These are phyloP conservation scores for Teleopsis dalmanni DNA, from an alignment of 1,140 invertebrate genomes.

Conservation along the genomic window DNA sequence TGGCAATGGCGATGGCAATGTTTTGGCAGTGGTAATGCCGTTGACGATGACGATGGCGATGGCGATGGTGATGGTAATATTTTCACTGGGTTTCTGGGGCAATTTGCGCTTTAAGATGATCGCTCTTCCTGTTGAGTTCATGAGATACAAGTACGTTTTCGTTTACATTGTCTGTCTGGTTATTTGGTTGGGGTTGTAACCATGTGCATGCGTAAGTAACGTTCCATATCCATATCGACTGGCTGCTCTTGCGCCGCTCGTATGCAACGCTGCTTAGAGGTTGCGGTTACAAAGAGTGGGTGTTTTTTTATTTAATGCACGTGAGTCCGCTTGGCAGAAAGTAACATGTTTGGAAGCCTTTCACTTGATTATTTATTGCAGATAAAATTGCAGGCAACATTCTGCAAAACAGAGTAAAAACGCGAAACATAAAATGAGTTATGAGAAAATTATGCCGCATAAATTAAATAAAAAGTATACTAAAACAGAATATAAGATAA, in stretches of 20 bases:
- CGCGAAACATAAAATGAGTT: too few relatives aligned
- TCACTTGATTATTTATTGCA: conserved; percentile 15
- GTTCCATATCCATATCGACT: too few relatives aligned
- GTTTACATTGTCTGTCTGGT: background rate
- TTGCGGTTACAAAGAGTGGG: background rate
- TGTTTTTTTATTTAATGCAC: background rate
- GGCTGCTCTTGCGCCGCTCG: background rate
- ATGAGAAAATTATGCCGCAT: too few relatives aligned
- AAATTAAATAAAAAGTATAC: too few relatives aligned
- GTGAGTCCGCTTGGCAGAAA: conserved; percentile 2
- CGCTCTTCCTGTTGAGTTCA: background rate
- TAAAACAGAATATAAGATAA: too few relatives aligned
- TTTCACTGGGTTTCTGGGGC: conserved; percentile 30
- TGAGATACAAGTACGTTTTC: background rate
- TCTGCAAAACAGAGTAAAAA: background rate
- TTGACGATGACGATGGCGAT: too few relatives aligned
- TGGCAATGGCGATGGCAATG: too few relatives aligned
- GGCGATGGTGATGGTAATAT: too few relatives aligned
- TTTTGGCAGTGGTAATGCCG: too few relatives aligned
- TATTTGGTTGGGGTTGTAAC: background rate
- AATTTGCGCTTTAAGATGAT: conserved; percentile 10
- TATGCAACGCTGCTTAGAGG: background rate
- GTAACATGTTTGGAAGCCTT: conserved; percentile 12
- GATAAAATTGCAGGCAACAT: background rate
- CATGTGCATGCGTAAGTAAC: background rate